Evolutionary conservation across 2,888 invertebrate genomes (phyloP), one percentile per base, ranked within the genome.

Genomic region (Drosophila vallismaia): DNA sequence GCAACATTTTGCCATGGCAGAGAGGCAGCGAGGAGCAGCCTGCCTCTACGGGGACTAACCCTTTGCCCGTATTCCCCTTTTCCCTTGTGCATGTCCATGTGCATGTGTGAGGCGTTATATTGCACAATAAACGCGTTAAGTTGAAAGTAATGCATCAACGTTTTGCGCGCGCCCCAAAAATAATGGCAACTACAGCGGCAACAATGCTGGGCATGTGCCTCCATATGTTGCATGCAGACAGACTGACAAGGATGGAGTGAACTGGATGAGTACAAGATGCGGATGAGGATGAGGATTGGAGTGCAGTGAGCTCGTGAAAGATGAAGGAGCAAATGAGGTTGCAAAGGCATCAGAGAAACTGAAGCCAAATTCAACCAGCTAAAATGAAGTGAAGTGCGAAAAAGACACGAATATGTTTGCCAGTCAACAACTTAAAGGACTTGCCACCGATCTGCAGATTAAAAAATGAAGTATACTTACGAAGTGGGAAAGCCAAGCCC

Each of bases 71-170:
- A n/a, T 1, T 24, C 24, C 55, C 24, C 12, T 4, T 12, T 56
- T 38, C 31, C 26, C 8, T 3, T 36, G 36, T 24, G 53, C 31
- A 42, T 9, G 12, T 29, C 46, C 29, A 45, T 52, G 26, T 57
- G 44, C 45, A 24, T 49, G 50, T 64, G 48, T 46, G 67, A 26
- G 55, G 29, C 69, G 56, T 59, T 73, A 71, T 83, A 74, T 85
- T 71, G 74, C 56, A 76, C 71, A 83, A 86, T 88, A 80, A 86
- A 76, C 81, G 83, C 81, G 84, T 71, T 83, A 86, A 86, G 88
- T 80, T 84, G 86, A 86, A 80, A 83, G 86, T 88, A 86, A 88
- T 83, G 86, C 88, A 83, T 83, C 83, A 88, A 70, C 63, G 57
- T 74, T 70, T 62, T 52, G 49, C 64, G 55, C 36, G 63, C 42